Conservation (phyloP, 2,113 vertebrate species). For the Phaethon lepturus region DNA sequence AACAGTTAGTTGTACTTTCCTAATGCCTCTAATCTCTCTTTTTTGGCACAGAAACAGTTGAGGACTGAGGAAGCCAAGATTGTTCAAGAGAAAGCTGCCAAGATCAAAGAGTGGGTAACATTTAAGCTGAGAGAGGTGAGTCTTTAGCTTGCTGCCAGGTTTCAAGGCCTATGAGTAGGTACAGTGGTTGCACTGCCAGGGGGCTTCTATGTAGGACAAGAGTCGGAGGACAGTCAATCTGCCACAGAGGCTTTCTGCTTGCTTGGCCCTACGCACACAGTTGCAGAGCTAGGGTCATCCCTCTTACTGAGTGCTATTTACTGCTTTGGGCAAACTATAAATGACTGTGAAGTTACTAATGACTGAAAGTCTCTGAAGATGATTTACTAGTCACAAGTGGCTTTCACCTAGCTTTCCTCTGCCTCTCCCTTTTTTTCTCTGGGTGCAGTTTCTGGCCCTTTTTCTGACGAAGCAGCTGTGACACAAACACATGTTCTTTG, state of each 20-base stretch:
- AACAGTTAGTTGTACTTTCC: not conserved
- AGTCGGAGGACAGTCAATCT: not conserved
- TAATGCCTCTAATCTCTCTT: not conserved
- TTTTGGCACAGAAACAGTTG: conserved; percentile 82
- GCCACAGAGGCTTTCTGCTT: not conserved
- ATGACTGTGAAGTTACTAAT: not conserved
- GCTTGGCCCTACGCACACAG: not conserved
- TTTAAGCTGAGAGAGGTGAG: conserved; percentile 90
- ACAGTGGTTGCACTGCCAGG: not conserved
- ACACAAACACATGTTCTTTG: not conserved
- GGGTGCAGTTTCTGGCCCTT: not conserved
- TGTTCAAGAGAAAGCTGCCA: conserved; percentile 94
- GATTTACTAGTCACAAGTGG: not conserved
- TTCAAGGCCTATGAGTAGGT: not conserved
- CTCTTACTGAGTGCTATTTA: not conserved
- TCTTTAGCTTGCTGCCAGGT: not conserved
- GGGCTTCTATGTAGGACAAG: not conserved
- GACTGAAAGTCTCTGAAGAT: not conserved
- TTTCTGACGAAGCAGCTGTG: not conserved
- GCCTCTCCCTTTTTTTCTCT: not conserved
- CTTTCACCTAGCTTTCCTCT: not conserved
- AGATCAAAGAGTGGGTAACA: conserved; percentile 98
- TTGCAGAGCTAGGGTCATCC: not conserved
- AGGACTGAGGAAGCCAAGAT: conserved; percentile 91
- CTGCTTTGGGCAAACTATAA: not conserved